phyloP scores from a whole-genome alignment of 2,113 vertebrate species.

The Pterophyllum scalare region DNA sequence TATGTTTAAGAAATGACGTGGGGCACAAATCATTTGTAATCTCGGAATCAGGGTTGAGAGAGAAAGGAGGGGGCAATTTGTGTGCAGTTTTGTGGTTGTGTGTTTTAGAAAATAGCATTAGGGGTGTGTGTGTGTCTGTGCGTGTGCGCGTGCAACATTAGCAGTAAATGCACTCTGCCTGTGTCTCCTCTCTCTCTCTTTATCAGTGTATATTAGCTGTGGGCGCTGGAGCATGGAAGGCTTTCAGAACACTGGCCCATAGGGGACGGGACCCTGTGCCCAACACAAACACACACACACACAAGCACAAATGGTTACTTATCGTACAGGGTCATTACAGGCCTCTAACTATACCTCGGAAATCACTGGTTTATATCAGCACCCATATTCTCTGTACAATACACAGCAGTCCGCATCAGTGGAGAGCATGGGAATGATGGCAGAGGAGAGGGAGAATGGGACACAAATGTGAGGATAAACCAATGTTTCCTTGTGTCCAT shows the following conservation, averaged over 20 bases:
- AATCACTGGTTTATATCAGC: constrained; percentile 79
- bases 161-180: constrained; percentile 71
- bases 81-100: constrained; percentile 41
- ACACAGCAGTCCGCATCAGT: constrained; percentile 50
- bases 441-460: constrained; percentile 11
- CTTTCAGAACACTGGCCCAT: constrained; percentile 81
- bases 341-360: constrained; percentile 75
- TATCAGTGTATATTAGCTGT: constrained; percentile 84
- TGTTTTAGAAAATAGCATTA: constrained; percentile 28
- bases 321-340: constrained; percentile 82
- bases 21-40: constrained; percentile 77
- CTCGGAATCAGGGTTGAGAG: constrained; percentile 65
- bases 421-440: constrained; percentile 65
- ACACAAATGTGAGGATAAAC: constrained; percentile 32
- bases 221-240: constrained; percentile 80
- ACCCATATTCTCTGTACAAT: constrained; percentile 64
- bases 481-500: neutral
- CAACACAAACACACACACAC: constrained; percentile 46
- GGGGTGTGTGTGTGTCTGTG: neutral
- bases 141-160: constrained; percentile 42
- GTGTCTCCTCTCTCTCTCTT: constrained; percentile 74
- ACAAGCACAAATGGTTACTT: constrained; percentile 66
- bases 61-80: constrained; percentile 46
- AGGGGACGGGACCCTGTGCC: constrained; percentile 71
- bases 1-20: constrained; percentile 78